Percentiles rank a stretch among this genome's conserved stretches.
Evolutionary conservation across 2,797 vertebrate species (phyloP).

Genomic region (Malacoctenus gilli): DNA sequence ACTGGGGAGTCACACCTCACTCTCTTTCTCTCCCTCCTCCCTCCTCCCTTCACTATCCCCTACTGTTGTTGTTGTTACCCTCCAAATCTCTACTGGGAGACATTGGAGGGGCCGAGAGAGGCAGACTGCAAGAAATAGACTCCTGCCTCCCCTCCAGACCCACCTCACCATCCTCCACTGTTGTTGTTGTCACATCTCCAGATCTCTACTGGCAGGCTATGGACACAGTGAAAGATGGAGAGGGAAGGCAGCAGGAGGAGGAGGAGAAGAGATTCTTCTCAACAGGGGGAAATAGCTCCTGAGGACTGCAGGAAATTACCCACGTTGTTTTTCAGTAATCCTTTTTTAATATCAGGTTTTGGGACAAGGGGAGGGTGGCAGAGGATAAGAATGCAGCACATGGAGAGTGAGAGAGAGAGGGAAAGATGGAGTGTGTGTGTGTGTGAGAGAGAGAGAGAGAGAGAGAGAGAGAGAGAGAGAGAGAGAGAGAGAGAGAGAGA

Average conservation of each 20-base stretch:
- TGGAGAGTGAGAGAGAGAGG: too few species aligned
- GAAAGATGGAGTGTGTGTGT: slow-evolving; percentile 2
- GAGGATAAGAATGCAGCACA: slow-evolving; percentile 33
- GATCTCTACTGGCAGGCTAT: slow-evolving; percentile 36
- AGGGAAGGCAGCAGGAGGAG: slow-evolving; percentile 13
- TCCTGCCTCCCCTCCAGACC: slow-evolving; percentile 19
- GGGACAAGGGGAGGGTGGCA: slow-evolving; percentile 31
- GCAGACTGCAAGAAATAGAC: slow-evolving; percentile 50
- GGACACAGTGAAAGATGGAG: slow-evolving; percentile 13
- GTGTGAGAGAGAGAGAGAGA: slow-evolving; percentile 27
- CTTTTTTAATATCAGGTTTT: slow-evolving; percentile 80
- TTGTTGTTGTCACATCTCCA: slow-evolving; percentile 46
- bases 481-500: slow-evolving; percentile 12
- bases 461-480: background rate
- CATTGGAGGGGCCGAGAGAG: slow-evolving; percentile 27
- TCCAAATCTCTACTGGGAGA: slow-evolving; percentile 58
- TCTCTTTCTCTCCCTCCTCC: slow-evolving; percentile 26
- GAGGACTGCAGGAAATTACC: slow-evolving; percentile 71
- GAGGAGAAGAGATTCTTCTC: slow-evolving; percentile 42
- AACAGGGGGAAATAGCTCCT: slow-evolving; percentile 50
- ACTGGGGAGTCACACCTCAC: slow-evolving; percentile 54
- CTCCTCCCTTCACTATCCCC: slow-evolving; percentile 28
- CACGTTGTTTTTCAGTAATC: slow-evolving; percentile 75
- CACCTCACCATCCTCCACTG: slow-evolving; percentile 37
- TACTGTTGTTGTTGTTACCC: slow-evolving; percentile 53